These are phyloP conservation scores for Dexiosoma caninum DNA, from an alignment of 2,888 invertebrate species.

Conservation along the genomic window DNA sequence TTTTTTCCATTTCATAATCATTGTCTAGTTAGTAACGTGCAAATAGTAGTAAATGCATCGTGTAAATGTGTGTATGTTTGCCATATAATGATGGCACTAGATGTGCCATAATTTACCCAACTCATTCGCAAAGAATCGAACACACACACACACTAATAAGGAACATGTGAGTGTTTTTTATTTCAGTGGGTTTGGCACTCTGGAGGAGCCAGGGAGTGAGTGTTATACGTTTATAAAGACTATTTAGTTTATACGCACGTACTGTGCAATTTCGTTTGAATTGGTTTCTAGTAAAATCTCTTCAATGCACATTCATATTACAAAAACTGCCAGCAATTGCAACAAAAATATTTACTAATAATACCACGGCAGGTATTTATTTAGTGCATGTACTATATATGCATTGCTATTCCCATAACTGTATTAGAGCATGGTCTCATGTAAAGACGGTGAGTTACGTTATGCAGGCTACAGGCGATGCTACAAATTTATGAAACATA, in stretches of 20 bases:
- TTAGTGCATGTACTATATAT: background rate
- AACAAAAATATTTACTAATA: slow-evolving; percentile 18
- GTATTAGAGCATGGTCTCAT: background rate
- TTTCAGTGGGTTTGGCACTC: background rate
- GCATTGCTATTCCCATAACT: slow-evolving; percentile 7
- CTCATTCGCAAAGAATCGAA: slow-evolving; percentile 37
- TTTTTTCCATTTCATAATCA: slow-evolving; percentile 28
- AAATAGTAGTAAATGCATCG: slow-evolving; percentile 41
- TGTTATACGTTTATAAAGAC: slow-evolving; percentile 35
- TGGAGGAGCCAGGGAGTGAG: background rate
- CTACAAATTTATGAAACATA: no score
- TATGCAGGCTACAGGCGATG: background rate
- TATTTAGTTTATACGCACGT: slow-evolving; percentile 61
- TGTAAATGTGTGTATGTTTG: slow-evolving; percentile 20
- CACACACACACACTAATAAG: background rate
- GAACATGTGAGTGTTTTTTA: background rate
- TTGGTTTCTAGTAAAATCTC: slow-evolving; percentile 31
- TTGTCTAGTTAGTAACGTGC: slow-evolving; percentile 31
- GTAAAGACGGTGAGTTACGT: background rate
- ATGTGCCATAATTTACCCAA: slow-evolving; percentile 60
- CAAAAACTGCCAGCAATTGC: background rate
- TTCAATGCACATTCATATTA: slow-evolving; percentile 22
- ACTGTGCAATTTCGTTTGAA: slow-evolving; percentile 52
- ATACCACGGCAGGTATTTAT: slow-evolving; percentile 8
- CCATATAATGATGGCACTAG: slow-evolving; percentile 49